Base-by-base conservation (phyloP, 2,888 invertebrate genomes). In the Mechanitis mazaeus region DNA sequence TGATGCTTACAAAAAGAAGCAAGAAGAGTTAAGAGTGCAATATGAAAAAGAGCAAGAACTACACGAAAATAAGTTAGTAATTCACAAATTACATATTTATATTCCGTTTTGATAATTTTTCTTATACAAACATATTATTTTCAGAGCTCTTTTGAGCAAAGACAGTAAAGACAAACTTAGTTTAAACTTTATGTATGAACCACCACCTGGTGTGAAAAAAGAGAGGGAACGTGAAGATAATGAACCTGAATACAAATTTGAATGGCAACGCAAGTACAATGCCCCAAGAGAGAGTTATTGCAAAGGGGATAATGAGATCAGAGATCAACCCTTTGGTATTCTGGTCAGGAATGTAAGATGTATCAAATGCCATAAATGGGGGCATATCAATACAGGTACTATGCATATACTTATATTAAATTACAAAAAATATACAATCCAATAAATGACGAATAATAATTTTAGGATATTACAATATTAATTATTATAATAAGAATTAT, bases 21-120 rank as follows among this genome's bases (percentile, higher is more conserved):
- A 99, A 83, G 99, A 99, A 78, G 99, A 99, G 79, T 90, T 99
- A 58, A 92, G 97, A 59, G 94, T 95, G 54, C 99, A 99, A 76
- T 99, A 99, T 91, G 98, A 99, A 80, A 98, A 98, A 80, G 99
- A 99, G 80, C 99, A 99, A 82, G 99, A 99, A 87, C 91, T 99
- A 53, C 97, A 98, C 81, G 98, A 98, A 79, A 99, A 99, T 85
- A 97, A 97, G 95, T 95, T 84, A 76, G 86, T 74, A 45, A 56
- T 54, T 45, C 31, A 20, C 45, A n/a, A 58, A 9, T 28, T n/a
- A 31, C 38, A 33, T 55, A 12, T 33, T 35, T 54, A 42, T 28
- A 53, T 50, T 11, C 33, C n/a, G 6, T n/a, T 20, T 60, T 35
- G 55, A 42, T 33, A 47, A 50, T 7, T 31, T 31, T 31, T 3